A percentile compares a stretch with the other conserved stretches of the same genome.
phyloP scores from a whole-genome alignment of 2,888 invertebrate species.

The Gari tellinella region DNA sequence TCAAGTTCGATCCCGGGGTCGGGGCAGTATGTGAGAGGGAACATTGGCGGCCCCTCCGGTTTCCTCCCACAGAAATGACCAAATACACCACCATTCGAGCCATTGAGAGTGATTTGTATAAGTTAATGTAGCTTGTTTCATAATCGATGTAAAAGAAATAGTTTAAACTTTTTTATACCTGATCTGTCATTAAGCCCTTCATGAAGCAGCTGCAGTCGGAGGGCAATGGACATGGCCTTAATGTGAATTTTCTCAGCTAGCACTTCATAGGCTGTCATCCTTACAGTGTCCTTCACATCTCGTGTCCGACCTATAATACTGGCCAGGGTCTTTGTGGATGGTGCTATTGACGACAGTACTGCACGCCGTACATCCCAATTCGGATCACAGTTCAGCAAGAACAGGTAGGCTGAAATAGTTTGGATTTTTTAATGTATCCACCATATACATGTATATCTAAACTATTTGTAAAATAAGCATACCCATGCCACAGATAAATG shows the following conservation, averaged over 20 bases:
- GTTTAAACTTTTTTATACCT: constrained; percentile 76
- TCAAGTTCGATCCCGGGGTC: no score
- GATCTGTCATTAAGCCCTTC: constrained; percentile 88
- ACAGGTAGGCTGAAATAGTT: constrained; percentile 76
- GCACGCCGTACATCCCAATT: constrained; percentile 90
- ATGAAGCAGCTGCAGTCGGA: constrained; percentile 87
- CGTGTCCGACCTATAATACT: constrained; percentile 90
- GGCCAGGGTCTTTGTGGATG: constrained; percentile 89
- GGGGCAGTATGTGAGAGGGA: no score
- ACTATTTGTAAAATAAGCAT: no score
- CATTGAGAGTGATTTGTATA: no score
- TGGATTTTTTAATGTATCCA: no score
- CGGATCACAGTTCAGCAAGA: constrained; percentile 87
- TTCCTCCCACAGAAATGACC: no score
- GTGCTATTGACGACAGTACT: constrained; percentile 90
- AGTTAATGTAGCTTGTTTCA: no score
- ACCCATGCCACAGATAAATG: no score
- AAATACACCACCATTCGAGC: no score
- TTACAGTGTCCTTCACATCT: constrained; percentile 92
- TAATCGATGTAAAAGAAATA: no score
- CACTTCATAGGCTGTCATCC: constrained; percentile 87
- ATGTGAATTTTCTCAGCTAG: constrained; percentile 86
- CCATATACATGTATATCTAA: no score
- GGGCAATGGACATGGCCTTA: constrained; percentile 88
- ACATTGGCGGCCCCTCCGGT: no score